Evolutionary conservation across 2,797 vertebrate genomes (phyloP), one percentile per base, ranked within the genome.

Genomic region (Syngnathus acus): DNA sequence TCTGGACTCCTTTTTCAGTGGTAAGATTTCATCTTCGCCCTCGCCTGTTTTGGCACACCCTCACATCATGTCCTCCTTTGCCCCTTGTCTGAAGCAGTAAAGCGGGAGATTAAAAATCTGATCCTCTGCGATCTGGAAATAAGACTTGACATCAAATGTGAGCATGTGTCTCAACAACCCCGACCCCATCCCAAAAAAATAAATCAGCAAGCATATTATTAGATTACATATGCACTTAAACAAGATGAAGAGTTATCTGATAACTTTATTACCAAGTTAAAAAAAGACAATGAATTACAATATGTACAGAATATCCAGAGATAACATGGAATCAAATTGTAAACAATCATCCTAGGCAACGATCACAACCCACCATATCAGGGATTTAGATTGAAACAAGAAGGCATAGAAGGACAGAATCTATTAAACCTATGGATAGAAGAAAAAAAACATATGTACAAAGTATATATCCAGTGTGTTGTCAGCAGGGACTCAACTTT

Each of bases 241-340:
- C 13, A n/a, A 40, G 51, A 48, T 53, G 59, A 68, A 4, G 76
- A 78, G 78, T 92, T 92, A 92, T 93, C 88, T 91, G 90, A 92
- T 97, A 95, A 93, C 95, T 98, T 97, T 98, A 98, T 99, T 99
- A 98, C 95, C 95, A 97, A 95, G 95, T 99, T 98, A 91, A 92
- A 92, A 92, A 97, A 98, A 98, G 93, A 95, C 93, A 94, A 96
- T 95, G 94, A 94, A 97, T 98, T 98, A 99, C 94, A 97, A 95
- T 99, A 99, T 98, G 95, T 99, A 98, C 95, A 99, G 91, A 93
- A 96, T 96, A 95, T 95, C 92, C 94, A 92, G 92, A 92, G 90
- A 91, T 89, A 89, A 90, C 61, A 91, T 90, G 91, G 90, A 92
- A 97, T 94, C 95, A 95, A 96, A 94, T 93, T 95, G 96, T 93